Evolutionary conservation across 2,797 vertebrate species (phyloP).

Genomic region (Trichosurus vulpecula): DNA sequence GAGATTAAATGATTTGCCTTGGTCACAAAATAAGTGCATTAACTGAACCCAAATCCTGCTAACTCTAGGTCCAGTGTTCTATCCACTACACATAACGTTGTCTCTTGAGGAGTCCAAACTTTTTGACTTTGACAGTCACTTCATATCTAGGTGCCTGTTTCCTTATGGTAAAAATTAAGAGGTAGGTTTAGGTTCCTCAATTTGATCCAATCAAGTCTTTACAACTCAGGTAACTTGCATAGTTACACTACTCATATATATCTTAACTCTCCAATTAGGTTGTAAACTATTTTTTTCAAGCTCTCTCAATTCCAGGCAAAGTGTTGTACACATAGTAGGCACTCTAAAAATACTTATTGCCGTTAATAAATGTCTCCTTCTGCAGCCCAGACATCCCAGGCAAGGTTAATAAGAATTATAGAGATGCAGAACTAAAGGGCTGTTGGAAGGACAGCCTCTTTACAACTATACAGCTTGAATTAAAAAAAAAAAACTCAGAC

Average conservation of each 20-base stretch:
- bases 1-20: not conserved
- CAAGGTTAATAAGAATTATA: not conserved
- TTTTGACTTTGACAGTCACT: not conserved
- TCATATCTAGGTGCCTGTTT: not conserved
- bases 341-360: not conserved
- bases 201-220: not conserved
- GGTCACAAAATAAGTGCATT: not conserved
- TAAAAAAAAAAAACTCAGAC: not conserved
- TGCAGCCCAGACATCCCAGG: not conserved
- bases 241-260: not conserved
- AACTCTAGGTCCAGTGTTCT: not conserved
- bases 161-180: not conserved
- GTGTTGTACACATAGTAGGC: not conserved
- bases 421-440: not conserved
- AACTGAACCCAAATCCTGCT: not conserved
- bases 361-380: not conserved
- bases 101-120: not conserved
- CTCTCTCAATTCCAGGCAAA: not conserved
- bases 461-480: not conserved
- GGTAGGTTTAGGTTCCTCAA: not conserved
- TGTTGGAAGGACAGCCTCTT: not conserved
- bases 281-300: not conserved
- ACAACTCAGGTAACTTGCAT: not conserved
- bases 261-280: not conserved
- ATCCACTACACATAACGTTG: not conserved